Evolutionary conservation across 2,797 vertebrate genomes (phyloP), one percentile per base, ranked within the genome.

Genomic region (Orestias chungarensis): DNA sequence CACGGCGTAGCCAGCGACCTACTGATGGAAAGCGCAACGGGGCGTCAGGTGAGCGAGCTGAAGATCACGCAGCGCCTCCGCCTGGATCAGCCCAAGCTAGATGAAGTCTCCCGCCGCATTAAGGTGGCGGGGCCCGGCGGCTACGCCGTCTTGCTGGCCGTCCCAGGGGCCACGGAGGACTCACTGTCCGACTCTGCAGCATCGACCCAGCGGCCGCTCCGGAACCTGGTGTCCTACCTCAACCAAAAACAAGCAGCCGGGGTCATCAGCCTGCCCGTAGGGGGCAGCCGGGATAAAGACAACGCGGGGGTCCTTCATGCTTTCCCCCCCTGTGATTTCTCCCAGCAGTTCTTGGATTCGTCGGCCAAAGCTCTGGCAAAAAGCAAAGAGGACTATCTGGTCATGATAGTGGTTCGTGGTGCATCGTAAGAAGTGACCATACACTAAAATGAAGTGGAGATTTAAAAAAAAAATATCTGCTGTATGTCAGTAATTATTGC

Each of bases 191-290:
- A 96, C 82, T 94, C 94, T 0, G 94, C 95, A 9, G 95, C 94
- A 64, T 98, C 97, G 61, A 98, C 98, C 31, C 98, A 99, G 91
- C 95, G 98, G 84, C 98, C 98, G 0, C 95, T 99, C 84, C 97
- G 97, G 91, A 99, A 99, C 95, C 96, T 99, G 93, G 98, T 99
- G 91, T 99, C 98, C 84, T 99, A 99, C 89, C 95, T 99, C 95
- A 99, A 99, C 95, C 98, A 99, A 97, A 99, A 99, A 94, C 98
- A 99, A 93, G 98, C 98, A 29, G 98, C 98, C 35, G 98, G 98
- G 75, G 98, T 99, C 90, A 99, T 99, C 95, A 99, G 98, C 93
- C 95, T 99, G 79, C 98, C 98, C 11, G 97, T 99, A 33, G 97
- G 98, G 84, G 97, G 97, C 70, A 96, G 96, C 93, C 95, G 98